These are phyloP conservation scores for Lycopodina hypogea DNA, from an alignment of 37 sponge, comb jelly and placozoan genomes.

Conservation along the genomic window DNA sequence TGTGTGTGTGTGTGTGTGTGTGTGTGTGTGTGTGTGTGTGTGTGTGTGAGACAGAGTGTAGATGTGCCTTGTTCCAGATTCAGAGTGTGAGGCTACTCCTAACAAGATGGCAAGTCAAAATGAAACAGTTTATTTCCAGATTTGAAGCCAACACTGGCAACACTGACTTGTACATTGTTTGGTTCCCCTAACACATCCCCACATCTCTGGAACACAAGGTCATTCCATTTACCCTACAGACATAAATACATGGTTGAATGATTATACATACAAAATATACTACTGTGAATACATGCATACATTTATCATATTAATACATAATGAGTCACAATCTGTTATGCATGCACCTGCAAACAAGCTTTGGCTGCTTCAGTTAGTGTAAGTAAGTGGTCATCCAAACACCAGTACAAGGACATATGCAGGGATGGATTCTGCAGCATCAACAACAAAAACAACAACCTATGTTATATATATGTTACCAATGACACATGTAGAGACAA, in stretches of 20 bases:
- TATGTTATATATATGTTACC: neutral
- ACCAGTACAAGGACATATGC: conserved; percentile 62
- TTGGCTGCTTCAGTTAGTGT: neutral
- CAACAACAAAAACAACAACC: neutral
- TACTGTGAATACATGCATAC: too few relatives aligned
- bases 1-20: too few relatives aligned
- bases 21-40: too few relatives aligned
- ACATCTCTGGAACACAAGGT: neutral
- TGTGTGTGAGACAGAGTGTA: too few relatives aligned
- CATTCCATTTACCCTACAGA: conserved; percentile 7
- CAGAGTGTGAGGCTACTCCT: too few relatives aligned
- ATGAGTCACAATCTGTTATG: too few relatives aligned
- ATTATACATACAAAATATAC: neutral
- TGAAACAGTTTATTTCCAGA: conserved; percentile 43
- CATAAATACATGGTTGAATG: neutral
- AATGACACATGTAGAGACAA: too few relatives aligned
- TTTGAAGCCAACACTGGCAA: conserved; percentile 21
- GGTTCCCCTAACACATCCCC: too few relatives aligned
- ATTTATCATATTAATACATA: too few relatives aligned
- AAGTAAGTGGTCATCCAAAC: conserved; percentile 31
- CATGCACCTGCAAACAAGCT: neutral
- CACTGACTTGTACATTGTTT: neutral
- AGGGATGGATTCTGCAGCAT: conserved; percentile 35
- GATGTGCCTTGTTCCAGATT: too few relatives aligned
- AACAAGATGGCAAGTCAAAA: conserved; percentile 1